Conservation (phyloP, 2,888 invertebrate genomes). For the Noctua pronuba region DNA sequence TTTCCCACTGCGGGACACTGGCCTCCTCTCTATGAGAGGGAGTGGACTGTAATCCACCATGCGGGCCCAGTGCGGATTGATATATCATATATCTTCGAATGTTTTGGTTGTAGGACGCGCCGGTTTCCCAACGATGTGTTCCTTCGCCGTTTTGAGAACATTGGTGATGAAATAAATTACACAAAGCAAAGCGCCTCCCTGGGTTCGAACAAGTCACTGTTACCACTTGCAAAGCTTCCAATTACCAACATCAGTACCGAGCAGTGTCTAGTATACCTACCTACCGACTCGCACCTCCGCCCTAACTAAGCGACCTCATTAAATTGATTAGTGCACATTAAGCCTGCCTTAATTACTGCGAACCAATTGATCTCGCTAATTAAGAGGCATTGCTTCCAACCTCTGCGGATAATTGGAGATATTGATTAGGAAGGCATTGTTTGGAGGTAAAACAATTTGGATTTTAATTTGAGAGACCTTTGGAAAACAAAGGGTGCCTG, state of each 20-base stretch:
- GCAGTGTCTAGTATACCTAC: neutral
- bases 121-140: neutral
- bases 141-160: neutral
- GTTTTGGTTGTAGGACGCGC: neutral
- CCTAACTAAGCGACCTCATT: conserved; percentile 36
- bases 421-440: conserved; percentile 32
- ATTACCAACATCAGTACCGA: neutral
- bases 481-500: neutral
- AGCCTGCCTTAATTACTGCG: conserved; percentile 33
- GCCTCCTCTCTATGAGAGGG: neutral
- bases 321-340: conserved; percentile 38
- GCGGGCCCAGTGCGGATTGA: neutral
- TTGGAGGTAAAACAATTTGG: neutral
- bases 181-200: neutral
- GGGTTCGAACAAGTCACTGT: neutral
- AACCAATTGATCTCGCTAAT: conserved; percentile 42
- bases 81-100: neutral
- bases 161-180: neutral
- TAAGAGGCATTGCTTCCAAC: conserved; percentile 29
- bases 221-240: neutral
- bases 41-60: neutral
- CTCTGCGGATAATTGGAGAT: conserved; percentile 12
- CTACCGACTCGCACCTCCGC: neutral
- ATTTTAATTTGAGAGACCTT: neutral
- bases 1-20: too few relatives aligned